These are phyloP conservation scores for Argyrosomus japonicus DNA, from an alignment of 2,113 vertebrate species.

Conservation along the genomic window DNA sequence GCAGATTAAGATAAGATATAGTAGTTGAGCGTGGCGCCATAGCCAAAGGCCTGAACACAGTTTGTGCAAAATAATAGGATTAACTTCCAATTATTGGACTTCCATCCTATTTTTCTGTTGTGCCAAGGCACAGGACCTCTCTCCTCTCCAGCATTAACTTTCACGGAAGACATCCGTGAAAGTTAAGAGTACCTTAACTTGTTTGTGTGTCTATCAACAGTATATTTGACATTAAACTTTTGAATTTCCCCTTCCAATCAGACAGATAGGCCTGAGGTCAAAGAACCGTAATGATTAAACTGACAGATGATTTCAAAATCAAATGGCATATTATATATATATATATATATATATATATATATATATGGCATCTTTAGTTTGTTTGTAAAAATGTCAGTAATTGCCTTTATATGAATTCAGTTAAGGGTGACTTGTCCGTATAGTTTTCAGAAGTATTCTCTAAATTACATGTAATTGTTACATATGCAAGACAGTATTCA, in stretches of 20 bases:
- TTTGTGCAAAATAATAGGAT: conserved; percentile 41
- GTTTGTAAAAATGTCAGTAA: not conserved
- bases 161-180: not conserved
- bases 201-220: not conserved
- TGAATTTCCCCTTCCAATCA: conserved; percentile 3
- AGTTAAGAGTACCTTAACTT: conserved; percentile 2
- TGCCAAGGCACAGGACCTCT: not conserved
- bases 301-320: not conserved
- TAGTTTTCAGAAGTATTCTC: conserved; percentile 3
- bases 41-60: conserved; percentile 16
- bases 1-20: conserved; percentile 6
- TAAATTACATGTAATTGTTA: not conserved
- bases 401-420: not conserved
- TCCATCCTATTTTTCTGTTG: conserved; percentile 8
- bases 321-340: too few relatives aligned
- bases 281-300: not conserved
- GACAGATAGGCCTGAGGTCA: not conserved
- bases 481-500: not conserved
- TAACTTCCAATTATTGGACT: conserved; percentile 39
- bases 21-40: not conserved
- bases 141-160: not conserved
- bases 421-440: not conserved
- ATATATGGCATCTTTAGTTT: not conserved
- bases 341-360: too few relatives aligned
- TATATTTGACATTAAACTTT: conserved; percentile 6